Conservation (phyloP, 2,797 vertebrate species). For the Malacoctenus gilli region DNA sequence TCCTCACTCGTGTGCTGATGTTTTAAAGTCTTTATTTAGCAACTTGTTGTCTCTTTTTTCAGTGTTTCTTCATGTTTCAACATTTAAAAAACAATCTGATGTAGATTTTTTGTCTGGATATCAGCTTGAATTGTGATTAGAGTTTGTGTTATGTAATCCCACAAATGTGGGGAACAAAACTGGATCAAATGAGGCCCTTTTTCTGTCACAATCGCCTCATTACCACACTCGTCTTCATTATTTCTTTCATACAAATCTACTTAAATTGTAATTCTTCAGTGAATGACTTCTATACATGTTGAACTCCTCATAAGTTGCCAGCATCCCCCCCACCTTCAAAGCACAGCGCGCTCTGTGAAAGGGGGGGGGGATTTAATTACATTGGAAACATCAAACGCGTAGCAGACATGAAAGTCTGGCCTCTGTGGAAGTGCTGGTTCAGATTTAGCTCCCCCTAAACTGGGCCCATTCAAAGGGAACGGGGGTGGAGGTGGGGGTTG, state of each 20-base stretch:
- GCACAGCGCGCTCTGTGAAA: not conserved
- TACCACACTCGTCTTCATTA: not conserved
- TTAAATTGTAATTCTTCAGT: not conserved
- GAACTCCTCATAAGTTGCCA: not conserved
- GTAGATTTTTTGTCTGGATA: no score
- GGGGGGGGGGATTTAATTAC: not conserved
- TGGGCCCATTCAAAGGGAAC: conserved; percentile 15
- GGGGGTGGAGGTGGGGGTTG: no score
- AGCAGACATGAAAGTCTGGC: not conserved
- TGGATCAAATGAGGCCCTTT: no score
- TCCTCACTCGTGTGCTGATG: no score
- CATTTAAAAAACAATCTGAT: no score
- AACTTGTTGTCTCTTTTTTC: no score
- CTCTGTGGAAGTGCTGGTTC: conserved; percentile 12
- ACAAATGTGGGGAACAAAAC: no score
- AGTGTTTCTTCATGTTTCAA: no score
- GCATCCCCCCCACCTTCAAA: not conserved
- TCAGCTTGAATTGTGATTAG: no score
- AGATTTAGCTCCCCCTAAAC: conserved; percentile 4
- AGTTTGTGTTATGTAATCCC: no score
- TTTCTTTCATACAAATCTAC: not conserved
- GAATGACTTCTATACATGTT: not conserved
- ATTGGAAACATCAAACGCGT: conserved; percentile 21
- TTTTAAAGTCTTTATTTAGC: no score
- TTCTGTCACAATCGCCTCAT: no score